Evolutionary conservation across 2,888 invertebrate genomes (phyloP), one percentile per base, ranked within the genome.

Genomic region (Ceriagrion tenellum): DNA sequence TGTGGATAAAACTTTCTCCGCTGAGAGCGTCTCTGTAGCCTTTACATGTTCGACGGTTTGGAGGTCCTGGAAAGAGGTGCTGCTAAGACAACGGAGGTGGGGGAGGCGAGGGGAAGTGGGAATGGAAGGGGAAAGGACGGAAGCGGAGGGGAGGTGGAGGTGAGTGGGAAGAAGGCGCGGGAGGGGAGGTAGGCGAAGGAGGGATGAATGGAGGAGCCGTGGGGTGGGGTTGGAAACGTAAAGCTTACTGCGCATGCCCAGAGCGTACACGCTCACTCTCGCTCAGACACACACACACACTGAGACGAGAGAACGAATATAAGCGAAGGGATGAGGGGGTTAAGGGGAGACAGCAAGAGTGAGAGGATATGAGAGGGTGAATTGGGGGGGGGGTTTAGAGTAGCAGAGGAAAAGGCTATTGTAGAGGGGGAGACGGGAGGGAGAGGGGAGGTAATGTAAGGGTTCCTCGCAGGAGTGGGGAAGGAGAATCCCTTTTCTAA

Each of bases 151-250:
- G 55, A 18, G 55, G 30, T 23, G 55, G 20, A n/a, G 30, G 55
- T 0, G 90, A 16, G 55, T 16, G 30, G 30, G 40, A 30, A 59
- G 63, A 63, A 63, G n/a, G 26, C 35, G 26, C 26, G 40, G 4
- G 6, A 40, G 63, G 93, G 63, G 35, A 26, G 40, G 35, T 13
- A 69, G 23, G 47, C 8, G 47, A 35, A 69, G 93, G 93, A 40
- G 59, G 74, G 55, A 16, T 40, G 47, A 69, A 93, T 26, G 69
- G 63, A 93, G 93, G 93, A 40, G 69, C 69, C 69, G n/a, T 63
- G 93, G 93, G 69, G 69, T 93, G 93, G 74, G 93, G 93, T 20
- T 16, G 93, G 69, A 93, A 69, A 47, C 93, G 69, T 69, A 69
- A 69, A 26, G 69, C 69, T 6, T 74, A 74, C 40, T 26, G 69